phyloP scores from a whole-genome alignment of 1,140 invertebrate genomes.

The Drosophila gunungcola region DNA sequence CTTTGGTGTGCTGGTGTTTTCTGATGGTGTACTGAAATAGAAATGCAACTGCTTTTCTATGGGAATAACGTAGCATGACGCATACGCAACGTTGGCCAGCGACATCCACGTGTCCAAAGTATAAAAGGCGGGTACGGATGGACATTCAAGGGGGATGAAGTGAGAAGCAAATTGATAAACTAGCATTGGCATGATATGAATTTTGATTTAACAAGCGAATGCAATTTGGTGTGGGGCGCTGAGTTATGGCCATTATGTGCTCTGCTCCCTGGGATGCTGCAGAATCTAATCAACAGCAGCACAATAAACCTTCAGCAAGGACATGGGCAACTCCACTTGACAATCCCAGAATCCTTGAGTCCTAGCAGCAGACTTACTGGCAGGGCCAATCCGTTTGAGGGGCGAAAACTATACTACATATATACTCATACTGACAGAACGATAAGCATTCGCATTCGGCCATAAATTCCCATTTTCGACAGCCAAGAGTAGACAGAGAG shows the following conservation, averaged over 20 bases:
- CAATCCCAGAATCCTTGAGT: conserved; percentile 22
- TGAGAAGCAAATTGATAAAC: conserved; percentile 48
- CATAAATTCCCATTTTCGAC: conserved; percentile 42
- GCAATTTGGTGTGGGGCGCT: conserved; percentile 22
- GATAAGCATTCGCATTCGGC: conserved; percentile 24
- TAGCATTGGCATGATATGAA: conserved; percentile 54
- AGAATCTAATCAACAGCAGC: conserved; percentile 51
- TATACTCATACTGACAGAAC: neutral
- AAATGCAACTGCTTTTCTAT: conserved; percentile 29
- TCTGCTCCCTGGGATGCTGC: conserved; percentile 16
- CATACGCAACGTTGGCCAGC: conserved; percentile 48
- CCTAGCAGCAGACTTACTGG: conserved; percentile 20
- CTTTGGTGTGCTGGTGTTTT: neutral
- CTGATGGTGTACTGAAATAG: conserved; percentile 23
- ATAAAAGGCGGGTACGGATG: neutral
- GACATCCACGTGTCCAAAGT: conserved; percentile 1
- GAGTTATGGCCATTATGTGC: conserved; percentile 42
- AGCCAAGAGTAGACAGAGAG: neutral
- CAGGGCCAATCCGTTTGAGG: conserved; percentile 8
- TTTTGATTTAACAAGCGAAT: conserved; percentile 45
- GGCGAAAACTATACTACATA: neutral
- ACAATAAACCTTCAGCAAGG: conserved; percentile 12
- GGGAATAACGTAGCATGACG: conserved; percentile 46
- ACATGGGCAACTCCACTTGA: conserved; percentile 12
- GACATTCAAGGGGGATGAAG: neutral